These are phyloP conservation scores for Lophotriccus pileatus DNA, from an alignment of 2,797 vertebrate genomes.

Conservation along the genomic window DNA sequence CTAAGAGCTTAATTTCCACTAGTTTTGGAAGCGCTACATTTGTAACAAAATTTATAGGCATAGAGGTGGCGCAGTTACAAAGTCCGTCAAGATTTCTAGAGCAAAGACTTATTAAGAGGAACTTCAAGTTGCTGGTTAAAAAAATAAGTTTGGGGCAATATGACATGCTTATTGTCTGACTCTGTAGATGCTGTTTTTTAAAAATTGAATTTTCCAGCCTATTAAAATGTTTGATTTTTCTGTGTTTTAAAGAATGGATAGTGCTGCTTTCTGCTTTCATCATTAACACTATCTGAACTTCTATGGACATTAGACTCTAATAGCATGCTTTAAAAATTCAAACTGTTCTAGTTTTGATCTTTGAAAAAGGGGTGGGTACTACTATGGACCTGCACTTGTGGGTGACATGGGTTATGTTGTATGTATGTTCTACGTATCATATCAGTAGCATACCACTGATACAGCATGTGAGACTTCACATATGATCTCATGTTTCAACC, in stretches of 20 bases:
- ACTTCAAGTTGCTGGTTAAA: background rate
- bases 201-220: background rate
- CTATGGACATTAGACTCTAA: background rate
- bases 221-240: background rate
- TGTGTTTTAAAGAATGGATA: background rate
- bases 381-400: background rate
- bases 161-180: background rate
- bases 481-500: background rate
- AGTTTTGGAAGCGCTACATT: background rate
- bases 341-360: background rate
- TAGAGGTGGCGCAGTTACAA: background rate
- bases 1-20: background rate
- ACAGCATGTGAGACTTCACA: background rate
- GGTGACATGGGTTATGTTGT: background rate
- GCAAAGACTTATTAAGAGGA: background rate
- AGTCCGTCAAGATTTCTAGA: background rate
- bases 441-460: background rate
- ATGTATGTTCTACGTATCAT: background rate
- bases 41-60: background rate
- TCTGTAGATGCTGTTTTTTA: background rate
- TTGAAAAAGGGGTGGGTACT: background rate
- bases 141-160: background rate
- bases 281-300: background rate
- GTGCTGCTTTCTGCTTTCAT: background rate
- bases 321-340: background rate